Conservation (phyloP, 1,140 invertebrate species). For the Eciton burchellii region DNA sequence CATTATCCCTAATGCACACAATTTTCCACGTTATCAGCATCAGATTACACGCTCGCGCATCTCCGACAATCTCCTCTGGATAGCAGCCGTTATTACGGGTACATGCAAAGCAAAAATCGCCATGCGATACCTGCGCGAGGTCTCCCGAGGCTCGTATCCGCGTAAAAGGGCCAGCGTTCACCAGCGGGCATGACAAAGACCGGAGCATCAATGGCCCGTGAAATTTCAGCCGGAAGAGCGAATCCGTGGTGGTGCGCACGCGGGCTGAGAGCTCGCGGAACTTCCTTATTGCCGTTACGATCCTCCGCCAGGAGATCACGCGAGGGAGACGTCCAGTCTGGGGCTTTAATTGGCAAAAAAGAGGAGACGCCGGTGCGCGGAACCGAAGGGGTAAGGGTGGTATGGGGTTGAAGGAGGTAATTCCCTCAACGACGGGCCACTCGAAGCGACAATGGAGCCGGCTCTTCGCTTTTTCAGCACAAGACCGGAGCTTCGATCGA, state of each 20-base stretch:
- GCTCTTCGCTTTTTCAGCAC: slow-evolving; percentile 63
- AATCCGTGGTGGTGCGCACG: slow-evolving; percentile 20
- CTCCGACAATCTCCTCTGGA: slow-evolving; percentile 2
- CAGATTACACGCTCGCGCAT: slow-evolving; percentile 21
- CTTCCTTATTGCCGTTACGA: slow-evolving; percentile 58
- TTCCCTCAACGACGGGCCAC: slow-evolving; percentile 62
- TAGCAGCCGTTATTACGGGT: slow-evolving; percentile 36
- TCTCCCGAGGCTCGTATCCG: slow-evolving; percentile 44
- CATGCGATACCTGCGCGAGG: neutral
- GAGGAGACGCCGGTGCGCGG: slow-evolving; percentile 2
- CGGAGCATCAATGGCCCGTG: slow-evolving; percentile 56
- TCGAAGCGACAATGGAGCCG: slow-evolving; percentile 64
- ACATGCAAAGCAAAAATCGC: slow-evolving; percentile 53
- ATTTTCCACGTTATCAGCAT: slow-evolving; percentile 37
- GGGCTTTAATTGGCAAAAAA: slow-evolving; percentile 65
- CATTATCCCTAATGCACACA: neutral
- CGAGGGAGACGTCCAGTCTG: slow-evolving; percentile 43
- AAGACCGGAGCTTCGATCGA: slow-evolving; percentile 68
- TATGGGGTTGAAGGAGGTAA: slow-evolving; percentile 51
- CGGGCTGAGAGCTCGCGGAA: slow-evolving; percentile 43
- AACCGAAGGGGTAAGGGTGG: neutral
- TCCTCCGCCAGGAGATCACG: neutral
- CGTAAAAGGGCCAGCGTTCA: slow-evolving; percentile 18
- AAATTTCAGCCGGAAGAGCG: slow-evolving; percentile 59
- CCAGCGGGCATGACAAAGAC: slow-evolving; percentile 51